A percentile compares a stretch with the other conserved stretches of the same genome.
Evolutionary conservation across 2,113 vertebrate genomes (phyloP).

Genomic region (Mormoops blainvillei): DNA sequence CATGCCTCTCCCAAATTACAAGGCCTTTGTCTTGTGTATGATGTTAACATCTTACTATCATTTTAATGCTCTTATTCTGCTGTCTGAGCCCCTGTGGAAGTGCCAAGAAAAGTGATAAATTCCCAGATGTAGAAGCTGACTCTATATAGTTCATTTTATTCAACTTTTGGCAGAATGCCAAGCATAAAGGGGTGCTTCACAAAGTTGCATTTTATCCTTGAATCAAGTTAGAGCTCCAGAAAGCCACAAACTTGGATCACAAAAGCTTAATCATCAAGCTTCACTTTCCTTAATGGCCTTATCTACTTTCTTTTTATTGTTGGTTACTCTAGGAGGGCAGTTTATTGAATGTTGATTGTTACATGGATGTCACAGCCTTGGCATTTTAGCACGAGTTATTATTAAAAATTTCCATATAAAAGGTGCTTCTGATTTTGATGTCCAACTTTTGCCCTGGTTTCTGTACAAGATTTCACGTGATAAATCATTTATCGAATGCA

Average conservation of each 20-base stretch:
- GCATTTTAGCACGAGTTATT: background rate
- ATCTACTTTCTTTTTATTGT: background rate
- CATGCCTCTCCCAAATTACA: background rate
- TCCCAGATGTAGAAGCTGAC: constrained; percentile 19
- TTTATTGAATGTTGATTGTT: background rate
- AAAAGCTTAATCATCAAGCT: background rate
- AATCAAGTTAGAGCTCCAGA: constrained; percentile 8
- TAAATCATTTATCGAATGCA: background rate
- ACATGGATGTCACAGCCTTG: background rate
- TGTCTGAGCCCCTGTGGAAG: background rate
- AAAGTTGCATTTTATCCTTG: background rate
- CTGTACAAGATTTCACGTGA: background rate
- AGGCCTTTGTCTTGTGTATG: background rate
- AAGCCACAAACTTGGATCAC: background rate
- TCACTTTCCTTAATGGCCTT: background rate
- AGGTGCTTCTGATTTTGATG: background rate
- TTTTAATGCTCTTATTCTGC: constrained; percentile 4
- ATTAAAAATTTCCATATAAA: background rate
- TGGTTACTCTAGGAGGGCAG: background rate
- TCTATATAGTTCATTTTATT: constrained; percentile 36
- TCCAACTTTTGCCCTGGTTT: background rate
- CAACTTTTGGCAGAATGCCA: constrained; percentile 24
- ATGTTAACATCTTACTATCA: constrained; percentile 22
- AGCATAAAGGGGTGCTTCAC: background rate
- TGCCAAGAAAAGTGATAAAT: constrained; percentile 39